Base-by-base conservation (phyloP, 2,113 vertebrate genomes). In the Clinocottus analis region DNA sequence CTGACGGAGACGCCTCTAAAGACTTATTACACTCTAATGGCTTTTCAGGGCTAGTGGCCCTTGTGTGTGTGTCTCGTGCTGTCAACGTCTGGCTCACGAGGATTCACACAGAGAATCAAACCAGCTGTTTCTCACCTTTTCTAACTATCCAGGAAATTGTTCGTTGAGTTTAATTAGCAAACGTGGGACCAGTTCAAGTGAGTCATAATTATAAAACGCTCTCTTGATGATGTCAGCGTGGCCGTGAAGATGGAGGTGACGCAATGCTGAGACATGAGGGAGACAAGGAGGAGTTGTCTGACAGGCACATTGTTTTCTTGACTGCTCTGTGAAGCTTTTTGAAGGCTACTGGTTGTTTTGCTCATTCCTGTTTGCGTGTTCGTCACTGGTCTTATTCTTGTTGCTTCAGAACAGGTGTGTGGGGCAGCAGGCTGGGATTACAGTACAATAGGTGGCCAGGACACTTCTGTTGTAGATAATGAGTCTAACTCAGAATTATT, bases 271-370 rank as follows among this genome's bases (percentile, higher is more conserved):
- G 59, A 41, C 72, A 21, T 1, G 0, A 16, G 17, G 43, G 35
- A 25, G 37, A 37, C 49, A 23, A 35, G 72, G 41, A 78, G 21
- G 78, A 86, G 81, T 87, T 81, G 72, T 83, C 72, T 49, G 45
- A 21, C 45, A 49, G 19, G 17, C 45, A 8, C 45, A 6, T 49
- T 73, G 64, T 79, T 62, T 51, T 35, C n/a, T 33, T 67, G 29
- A 59, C 77, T 49, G 29, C 21, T 83, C 51, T 27, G 56, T 60
- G 72, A 53, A 31, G 17, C 66, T 10, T 21, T 72, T 16, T 72
- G 25, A 73, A 27, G 37, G 21, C 51, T 60, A 21, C 21, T 33
- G 0, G 1, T 27, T 29, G 8, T 59, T 59, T 51, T 51, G 23
- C 29, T 37, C 5, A n/a, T 39, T 39, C 1, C 0, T 56, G 21